Percentiles rank a stretch among this genome's conserved stretches.
These are phyloP conservation scores for Neodiprion virginianus DNA, from an alignment of 1,140 invertebrate species.

Conservation along the genomic window DNA sequence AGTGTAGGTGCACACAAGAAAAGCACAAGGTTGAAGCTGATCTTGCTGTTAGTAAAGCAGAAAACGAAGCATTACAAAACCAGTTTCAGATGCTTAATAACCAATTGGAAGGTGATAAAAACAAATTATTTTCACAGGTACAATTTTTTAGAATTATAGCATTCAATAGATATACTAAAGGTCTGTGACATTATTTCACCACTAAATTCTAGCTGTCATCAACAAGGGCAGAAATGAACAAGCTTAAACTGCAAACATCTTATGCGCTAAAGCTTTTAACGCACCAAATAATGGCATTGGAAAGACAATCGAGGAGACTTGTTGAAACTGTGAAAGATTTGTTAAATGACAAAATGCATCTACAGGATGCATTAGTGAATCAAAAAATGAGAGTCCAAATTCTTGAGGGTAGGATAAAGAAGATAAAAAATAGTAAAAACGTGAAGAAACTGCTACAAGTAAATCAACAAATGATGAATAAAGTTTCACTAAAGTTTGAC, in stretches of 20 bases:
- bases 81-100: conserved; percentile 32
- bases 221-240: conserved; percentile 30
- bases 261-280: conserved; percentile 39
- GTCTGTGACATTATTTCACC: neutral
- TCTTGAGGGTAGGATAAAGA: neutral
- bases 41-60: conserved; percentile 30
- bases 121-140: conserved; percentile 37
- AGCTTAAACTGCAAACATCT: conserved; percentile 36
- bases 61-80: conserved; percentile 38
- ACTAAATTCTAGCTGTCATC: conserved; percentile 33
- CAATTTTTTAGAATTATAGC: neutral
- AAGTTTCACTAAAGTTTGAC: neutral
- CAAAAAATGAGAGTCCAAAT: conserved; percentile 26
- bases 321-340: conserved; percentile 39
- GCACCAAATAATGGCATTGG: conserved; percentile 39
- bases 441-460: neutral
- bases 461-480: neutral
- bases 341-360: conserved; percentile 38
- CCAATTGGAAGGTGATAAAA: conserved; percentile 37
- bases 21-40: conserved; percentile 35
- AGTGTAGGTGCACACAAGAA: conserved; percentile 36
- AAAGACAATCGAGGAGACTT: conserved; percentile 43
- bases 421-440: neutral
- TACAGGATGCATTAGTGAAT: conserved; percentile 39
- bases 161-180: neutral